Evolutionary conservation across 1,140 invertebrate genomes (phyloP), one percentile per base, ranked within the genome.

Genomic region (Aphaenogaster rudis): DNA sequence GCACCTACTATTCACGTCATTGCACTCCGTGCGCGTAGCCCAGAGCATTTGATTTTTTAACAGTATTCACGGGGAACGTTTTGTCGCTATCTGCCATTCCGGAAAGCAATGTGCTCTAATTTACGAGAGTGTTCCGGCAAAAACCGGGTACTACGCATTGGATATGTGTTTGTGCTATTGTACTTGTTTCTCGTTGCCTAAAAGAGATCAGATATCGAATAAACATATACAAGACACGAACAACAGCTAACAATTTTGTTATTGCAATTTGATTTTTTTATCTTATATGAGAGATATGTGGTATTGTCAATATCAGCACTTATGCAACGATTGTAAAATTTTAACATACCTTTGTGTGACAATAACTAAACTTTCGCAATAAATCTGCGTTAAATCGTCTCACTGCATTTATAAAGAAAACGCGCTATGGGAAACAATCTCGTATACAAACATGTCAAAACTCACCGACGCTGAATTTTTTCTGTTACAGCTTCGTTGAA

Each of bases 1-100:
- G 17, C 45, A 42, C 52, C 79, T 71, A 45, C 66, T 33, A 81
- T 81, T 81, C 79, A 72, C 21, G 48, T 72, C 66, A 57, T 36
- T 72, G 64, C 52, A 57, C 36, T 45, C 8, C 21, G 66, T 42
- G 5, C 21, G 50, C 33, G n/a, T 67, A 67, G 17, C 28, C 45
- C 77, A 5, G 45, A 67, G 45, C 50, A 57, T 81, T 81, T 81
- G 78, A 71, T 81, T 81, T 81, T 81, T 81, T 81, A 71, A 72
- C 64, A 17, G 63, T 69, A 21, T 80, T 80, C 64, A 28, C 64
- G 45, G 52, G 21, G 21, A 54, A 48, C 50, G 21, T 69, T 81
- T 81, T 71, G 78, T 81, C 48, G 66, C 78, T 71, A 28, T 39
- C 48, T 81, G 36, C 39, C 36, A 21, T 17, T 21, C 21, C 45